A percentile compares a stretch with the other conserved stretches of the same genome.
These are phyloP conservation scores for Anas capensis DNA, from an alignment of 2,797 vertebrate species.

Conservation along the genomic window DNA sequence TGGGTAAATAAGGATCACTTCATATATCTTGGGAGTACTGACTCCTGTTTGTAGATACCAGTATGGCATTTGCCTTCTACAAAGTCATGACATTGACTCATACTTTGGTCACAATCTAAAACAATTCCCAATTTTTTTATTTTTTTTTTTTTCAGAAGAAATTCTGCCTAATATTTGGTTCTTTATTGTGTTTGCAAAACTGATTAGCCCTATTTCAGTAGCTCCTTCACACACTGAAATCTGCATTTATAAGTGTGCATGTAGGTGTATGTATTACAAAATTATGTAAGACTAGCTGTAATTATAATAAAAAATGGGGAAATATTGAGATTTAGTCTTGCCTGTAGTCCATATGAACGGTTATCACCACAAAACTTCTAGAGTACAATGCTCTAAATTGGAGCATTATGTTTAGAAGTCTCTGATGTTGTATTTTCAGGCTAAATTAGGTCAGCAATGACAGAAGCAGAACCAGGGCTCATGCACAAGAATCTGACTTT, in stretches of 20 bases:
- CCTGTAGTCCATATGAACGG: background rate
- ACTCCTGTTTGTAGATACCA: background rate
- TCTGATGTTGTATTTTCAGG: background rate
- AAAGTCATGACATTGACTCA: background rate
- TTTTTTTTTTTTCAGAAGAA: background rate
- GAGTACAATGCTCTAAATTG: background rate
- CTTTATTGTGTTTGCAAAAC: slow-evolving; percentile 16
- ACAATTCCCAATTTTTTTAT: background rate
- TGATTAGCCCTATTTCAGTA: background rate
- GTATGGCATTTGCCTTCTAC: slow-evolving; percentile 31
- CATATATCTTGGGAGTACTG: background rate
- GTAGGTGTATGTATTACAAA: background rate
- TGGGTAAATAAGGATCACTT: background rate
- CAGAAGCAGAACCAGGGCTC: background rate
- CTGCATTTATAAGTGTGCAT: background rate
- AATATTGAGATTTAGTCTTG: background rate
- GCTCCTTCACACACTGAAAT: background rate
- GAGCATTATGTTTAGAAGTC: background rate
- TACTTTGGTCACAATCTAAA: background rate
- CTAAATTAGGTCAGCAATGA: background rate
- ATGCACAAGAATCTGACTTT: background rate
- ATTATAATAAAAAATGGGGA: background rate
- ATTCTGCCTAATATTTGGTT: background rate
- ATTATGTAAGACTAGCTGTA: background rate
- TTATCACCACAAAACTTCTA: background rate